Conservation (phyloP, 2,113 vertebrate genomes). For the Austrofundulus limnaeus region DNA sequence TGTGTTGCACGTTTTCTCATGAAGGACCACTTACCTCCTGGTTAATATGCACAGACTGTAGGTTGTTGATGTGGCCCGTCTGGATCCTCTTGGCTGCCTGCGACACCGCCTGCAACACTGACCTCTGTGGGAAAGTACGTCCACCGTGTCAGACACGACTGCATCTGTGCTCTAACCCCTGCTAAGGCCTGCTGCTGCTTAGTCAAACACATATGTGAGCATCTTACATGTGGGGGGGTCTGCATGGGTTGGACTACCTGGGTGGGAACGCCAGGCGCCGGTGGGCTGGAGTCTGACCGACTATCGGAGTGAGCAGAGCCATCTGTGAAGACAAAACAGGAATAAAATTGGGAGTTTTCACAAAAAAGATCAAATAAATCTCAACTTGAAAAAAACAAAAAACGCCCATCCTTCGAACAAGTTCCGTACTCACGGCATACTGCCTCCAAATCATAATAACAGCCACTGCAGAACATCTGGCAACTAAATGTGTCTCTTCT, state of each 20-base stretch:
- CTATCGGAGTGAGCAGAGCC: constrained; percentile 86
- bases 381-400: neutral
- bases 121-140: constrained; percentile 77
- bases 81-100: constrained; percentile 82
- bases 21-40: constrained; percentile 78
- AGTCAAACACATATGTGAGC: neutral
- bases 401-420: neutral
- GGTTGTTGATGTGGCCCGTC: constrained; percentile 76
- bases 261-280: constrained; percentile 83
- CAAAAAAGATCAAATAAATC: constrained; percentile 7
- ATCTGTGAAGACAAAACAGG: constrained; percentile 73
- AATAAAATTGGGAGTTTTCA: constrained; percentile 1
- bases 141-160: constrained; percentile 15
- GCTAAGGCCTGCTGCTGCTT: neutral
- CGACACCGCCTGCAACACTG: constrained; percentile 84
- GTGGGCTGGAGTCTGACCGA: constrained; percentile 85
- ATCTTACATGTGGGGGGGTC: constrained; percentile 82
- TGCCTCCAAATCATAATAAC: constrained; percentile 70
- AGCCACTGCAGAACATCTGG: constrained; percentile 74
- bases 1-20: neutral
- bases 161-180: neutral
- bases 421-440: constrained; percentile 70
- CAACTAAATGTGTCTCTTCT: constrained; percentile 4
- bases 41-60: constrained; percentile 82
- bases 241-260: constrained; percentile 89